Evolutionary conservation across 2,888 invertebrate genomes (phyloP).

Genomic region (Ptychoptera contaminata): DNA sequence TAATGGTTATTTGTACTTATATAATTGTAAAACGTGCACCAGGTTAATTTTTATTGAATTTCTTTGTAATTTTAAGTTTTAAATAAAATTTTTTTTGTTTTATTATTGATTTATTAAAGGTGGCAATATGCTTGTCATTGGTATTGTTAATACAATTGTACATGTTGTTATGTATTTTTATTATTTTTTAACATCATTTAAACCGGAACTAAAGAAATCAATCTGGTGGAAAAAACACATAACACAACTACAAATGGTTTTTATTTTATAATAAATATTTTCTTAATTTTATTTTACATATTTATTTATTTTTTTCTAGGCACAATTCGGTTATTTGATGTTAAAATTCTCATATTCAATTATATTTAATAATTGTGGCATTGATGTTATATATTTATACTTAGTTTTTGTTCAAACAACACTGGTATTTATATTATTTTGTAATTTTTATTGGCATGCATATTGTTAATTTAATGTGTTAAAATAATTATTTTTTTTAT

Average conservation of each 20-base stretch:
- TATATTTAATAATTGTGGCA: too few species aligned
- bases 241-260: slow-evolving; percentile 64
- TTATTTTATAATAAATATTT: not conserved
- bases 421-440: too few species aligned
- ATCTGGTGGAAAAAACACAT: slow-evolving; percentile 76
- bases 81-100: not conserved
- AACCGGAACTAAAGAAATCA: slow-evolving; percentile 50
- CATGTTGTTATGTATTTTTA: slow-evolving; percentile 72
- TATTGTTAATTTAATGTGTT: too few species aligned
- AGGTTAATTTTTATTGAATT: slow-evolving; percentile 23
- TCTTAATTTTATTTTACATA: too few species aligned
- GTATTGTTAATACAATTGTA: slow-evolving; percentile 55
- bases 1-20: slow-evolving; percentile 51
- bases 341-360: too few species aligned
- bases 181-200: slow-evolving; percentile 58
- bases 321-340: too few species aligned
- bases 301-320: too few species aligned
- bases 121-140: slow-evolving; percentile 48
- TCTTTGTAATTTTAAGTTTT: not conserved
- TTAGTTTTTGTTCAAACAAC: too few species aligned
- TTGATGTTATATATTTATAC: too few species aligned
- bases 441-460: too few species aligned
- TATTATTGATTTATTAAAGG: slow-evolving; percentile 27
- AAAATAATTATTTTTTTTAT: too few species aligned
- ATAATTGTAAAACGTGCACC: slow-evolving; percentile 37